Base-by-base conservation (phyloP, 2,888 invertebrate genomes). In the Protophormia terraenovae region DNA sequence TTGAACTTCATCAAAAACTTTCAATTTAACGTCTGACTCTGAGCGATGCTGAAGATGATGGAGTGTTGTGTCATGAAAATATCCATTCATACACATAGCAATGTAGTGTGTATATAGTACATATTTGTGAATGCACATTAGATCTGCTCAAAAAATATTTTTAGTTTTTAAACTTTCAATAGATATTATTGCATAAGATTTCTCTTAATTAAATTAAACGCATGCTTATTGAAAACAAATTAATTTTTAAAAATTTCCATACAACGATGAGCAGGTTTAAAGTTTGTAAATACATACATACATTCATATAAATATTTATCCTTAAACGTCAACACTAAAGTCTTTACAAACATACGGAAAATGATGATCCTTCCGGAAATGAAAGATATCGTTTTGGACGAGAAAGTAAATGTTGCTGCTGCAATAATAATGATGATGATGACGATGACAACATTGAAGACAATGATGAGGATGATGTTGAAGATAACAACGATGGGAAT, bases 351-450 rank as follows among this genome's bases (percentile, higher is more conserved):
- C 93, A 92, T 90, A 94, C 94, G 60, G 94, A 93, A 88, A 94
- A 93, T 62, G 94, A 94, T 62, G 94, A 93, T 79, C 94, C 94
- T 89, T 94, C 94, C 22, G 94, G 94, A 90, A 94, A 94, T 84
- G 94, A 93, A 79, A 94, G 92, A 90, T 94, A 94, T 62, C 92
- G 92, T 73, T 88, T 92, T 32, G 89, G 87, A 55, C 92, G 89
- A 60, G 88, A 88, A 82, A 91, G 87, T 58, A 86, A 76, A 72
- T 83, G 88, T 69, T 75, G 81, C 69, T 87, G 58, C 58, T 77
- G 35, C 75, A 69, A 12, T 8, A 81, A 45, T 47, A 80, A 45
- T 66, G 80, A 14, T 29, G 84, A 41, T 45, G 66, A 29, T 60
- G 78, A 53, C 38, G 77, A 32, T 29, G 45, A 47, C 58, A n/a